These are phyloP conservation scores for Bergia sp. DNA, from an alignment of 92 coral and sea anemone species.

Conservation along the genomic window DNA sequence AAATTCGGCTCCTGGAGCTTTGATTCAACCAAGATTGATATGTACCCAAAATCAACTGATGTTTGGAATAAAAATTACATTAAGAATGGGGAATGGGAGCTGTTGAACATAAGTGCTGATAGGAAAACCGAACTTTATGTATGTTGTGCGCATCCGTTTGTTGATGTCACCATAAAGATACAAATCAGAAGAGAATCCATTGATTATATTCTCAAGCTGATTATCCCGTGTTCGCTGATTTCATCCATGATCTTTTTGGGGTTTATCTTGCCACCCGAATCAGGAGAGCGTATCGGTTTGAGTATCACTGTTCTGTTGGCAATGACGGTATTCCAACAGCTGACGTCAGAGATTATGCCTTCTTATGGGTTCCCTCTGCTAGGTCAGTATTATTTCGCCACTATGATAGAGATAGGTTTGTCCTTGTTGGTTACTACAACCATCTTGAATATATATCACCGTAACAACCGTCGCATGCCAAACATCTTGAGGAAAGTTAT, in stretches of 20 bases:
- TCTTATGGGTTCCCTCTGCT: slow-evolving; percentile 66
- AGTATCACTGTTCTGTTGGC: slow-evolving; percentile 69
- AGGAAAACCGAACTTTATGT: slow-evolving; percentile 51
- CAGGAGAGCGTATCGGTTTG: slow-evolving; percentile 67
- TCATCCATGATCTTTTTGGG: slow-evolving; percentile 74
- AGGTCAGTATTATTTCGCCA: slow-evolving; percentile 70
- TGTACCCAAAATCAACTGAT: slow-evolving; percentile 24
- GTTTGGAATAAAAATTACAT: slow-evolving; percentile 54
- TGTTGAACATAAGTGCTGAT: slow-evolving; percentile 46
- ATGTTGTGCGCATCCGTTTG: slow-evolving; percentile 59
- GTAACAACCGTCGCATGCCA: slow-evolving; percentile 69
- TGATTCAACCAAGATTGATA: slow-evolving; percentile 56
- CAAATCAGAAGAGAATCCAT: slow-evolving; percentile 60
- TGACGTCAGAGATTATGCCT: slow-evolving; percentile 68
- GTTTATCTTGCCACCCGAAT: slow-evolving; percentile 68
- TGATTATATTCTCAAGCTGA: slow-evolving; percentile 62
- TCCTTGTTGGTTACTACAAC: slow-evolving; percentile 63
- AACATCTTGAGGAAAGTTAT: slow-evolving; percentile 60
- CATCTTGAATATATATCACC: slow-evolving; percentile 63
- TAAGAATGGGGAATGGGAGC: slow-evolving; percentile 64
- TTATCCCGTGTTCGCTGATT: slow-evolving; percentile 67
- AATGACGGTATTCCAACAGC: slow-evolving; percentile 69
- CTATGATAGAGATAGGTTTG: slow-evolving; percentile 62
- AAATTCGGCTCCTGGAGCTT: slow-evolving; percentile 74
- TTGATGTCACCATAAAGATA: slow-evolving; percentile 51